These are phyloP conservation scores for Microplitis mediator DNA, from an alignment of 1,140 invertebrate genomes.

Conservation along the genomic window DNA sequence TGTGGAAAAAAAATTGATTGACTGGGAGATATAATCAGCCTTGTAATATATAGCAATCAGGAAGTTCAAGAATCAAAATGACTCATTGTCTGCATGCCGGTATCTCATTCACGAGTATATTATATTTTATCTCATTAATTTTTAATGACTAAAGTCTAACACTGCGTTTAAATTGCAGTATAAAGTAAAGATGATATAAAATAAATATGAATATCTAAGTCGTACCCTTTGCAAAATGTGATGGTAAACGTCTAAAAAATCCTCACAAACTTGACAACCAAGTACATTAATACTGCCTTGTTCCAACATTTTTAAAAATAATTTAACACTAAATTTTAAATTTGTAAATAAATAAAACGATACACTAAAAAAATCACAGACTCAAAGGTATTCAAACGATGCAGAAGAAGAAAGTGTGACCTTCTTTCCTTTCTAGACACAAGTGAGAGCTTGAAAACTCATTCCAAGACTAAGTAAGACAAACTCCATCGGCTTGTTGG, in stretches of 20 bases:
- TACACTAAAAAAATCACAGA: slow-evolving; percentile 24
- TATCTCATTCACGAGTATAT: not conserved
- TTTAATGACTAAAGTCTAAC: not conserved
- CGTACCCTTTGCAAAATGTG: slow-evolving; percentile 51
- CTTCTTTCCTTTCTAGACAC: not conserved
- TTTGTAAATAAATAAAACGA: slow-evolving; percentile 1
- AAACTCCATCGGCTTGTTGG: not conserved
- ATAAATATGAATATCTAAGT: slow-evolving; percentile 3
- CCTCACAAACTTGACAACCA: slow-evolving; percentile 45
- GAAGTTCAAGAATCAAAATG: slow-evolving; percentile 27
- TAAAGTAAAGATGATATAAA: not conserved
- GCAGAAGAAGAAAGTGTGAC: not conserved
- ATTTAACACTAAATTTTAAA: not conserved
- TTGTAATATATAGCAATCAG: not conserved
- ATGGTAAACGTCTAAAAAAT: slow-evolving; percentile 50
- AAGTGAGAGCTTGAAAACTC: not conserved
- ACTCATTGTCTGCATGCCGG: slow-evolving; percentile 21
- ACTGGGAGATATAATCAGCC: not conserved
- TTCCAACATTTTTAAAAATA: slow-evolving; percentile 35
- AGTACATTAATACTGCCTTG: slow-evolving; percentile 37
- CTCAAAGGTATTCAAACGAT: not conserved
- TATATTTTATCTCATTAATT: too few species aligned
- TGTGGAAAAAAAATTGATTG: not conserved
- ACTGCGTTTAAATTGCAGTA: not conserved
- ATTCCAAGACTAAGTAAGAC: not conserved